Evolutionary conservation across 2,113 vertebrate genomes (phyloP), one percentile per base, ranked within the genome.

Genomic region (Ptilonorhynchus violaceus): DNA sequence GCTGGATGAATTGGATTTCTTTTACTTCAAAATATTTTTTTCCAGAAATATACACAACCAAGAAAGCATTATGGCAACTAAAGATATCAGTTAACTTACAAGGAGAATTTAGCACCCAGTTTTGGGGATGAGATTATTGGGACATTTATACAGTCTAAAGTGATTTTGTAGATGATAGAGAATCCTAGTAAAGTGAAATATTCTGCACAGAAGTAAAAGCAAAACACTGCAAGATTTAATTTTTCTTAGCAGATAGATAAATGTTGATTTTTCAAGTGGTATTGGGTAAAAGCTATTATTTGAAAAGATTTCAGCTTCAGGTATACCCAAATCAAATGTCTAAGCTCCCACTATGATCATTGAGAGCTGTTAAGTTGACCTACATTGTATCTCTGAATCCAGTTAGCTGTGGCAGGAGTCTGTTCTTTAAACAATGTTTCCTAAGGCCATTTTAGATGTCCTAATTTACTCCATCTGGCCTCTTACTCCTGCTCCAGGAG

Each of bases 381-480:
- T 85, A 78, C 56, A 82, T 85, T 78, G 39, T 11, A 84, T 23
- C 66, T n/a, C 37, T 84, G 60, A 64, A 74, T 55, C 18, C 62
- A 70, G 19, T 35, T 90, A 75, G 9, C 25, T 64, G 13, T 50
- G 14, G 25, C 33, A 82, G 52, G 33, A 90, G 21, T 75, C 39
- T 1, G 0, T 83, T 90, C 52, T n/a, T 85, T 59, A 78, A 82
- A 75, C 20, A 49, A 1, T 37, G 22, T 79, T 60, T 75, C 88
- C 70, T 76, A 64, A 59, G 70, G 86, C 30, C 16, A 52, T 90
- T 88, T 92, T 21, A 88, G 23, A 44, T 83, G 70, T 82, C 83
- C 85, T 83, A 85, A 68, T 93, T 95, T 85, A 79, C 39, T 83
- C 82, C 75, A 88, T 85, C 85, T 95, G 94, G 47, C 35, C 44